Evolutionary conservation across 2,888 invertebrate genomes (phyloP).

Genomic region (Phytoseiulus persimilis): DNA sequence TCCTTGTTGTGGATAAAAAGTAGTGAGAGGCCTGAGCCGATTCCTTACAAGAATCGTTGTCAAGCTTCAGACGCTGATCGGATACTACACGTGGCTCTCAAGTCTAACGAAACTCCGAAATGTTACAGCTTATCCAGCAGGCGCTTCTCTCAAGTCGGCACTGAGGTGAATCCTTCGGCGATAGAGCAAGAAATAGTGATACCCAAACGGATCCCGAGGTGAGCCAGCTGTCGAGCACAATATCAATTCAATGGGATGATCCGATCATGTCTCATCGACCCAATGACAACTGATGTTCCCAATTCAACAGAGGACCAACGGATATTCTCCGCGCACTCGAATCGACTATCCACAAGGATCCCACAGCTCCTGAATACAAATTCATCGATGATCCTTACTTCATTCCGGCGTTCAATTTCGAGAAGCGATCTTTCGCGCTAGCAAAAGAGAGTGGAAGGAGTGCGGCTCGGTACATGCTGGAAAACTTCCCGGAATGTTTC

Average conservation of each 20-base stretch:
- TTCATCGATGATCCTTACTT: conserved; percentile 85
- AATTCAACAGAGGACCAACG: background rate
- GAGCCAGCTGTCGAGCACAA: background rate
- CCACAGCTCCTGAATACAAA: conserved; percentile 76
- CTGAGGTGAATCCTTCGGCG: background rate
- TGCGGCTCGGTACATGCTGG: conserved; percentile 72
- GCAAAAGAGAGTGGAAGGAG: conserved; percentile 76
- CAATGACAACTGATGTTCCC: no score
- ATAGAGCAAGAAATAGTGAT: background rate
- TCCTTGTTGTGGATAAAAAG: no score
- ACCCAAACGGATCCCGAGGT: conserved; percentile 1
- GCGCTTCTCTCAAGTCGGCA: background rate
- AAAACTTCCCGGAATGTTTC: conserved; percentile 65
- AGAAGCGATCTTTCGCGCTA: conserved; percentile 64
- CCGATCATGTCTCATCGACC: no score
- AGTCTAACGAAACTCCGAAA: background rate
- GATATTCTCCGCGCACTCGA: conserved; percentile 31
- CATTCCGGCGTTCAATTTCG: conserved; percentile 64
- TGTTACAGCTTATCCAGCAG: background rate
- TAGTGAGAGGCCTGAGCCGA: no score
- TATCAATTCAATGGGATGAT: no score
- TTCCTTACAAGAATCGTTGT: no score
- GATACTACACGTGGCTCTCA: no score
- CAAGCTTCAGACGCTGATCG: no score
- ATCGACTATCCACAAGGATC: conserved; percentile 56